phyloP scores from a whole-genome alignment of 2,888 invertebrate species.

The Dermolepida albohirtum region DNA sequence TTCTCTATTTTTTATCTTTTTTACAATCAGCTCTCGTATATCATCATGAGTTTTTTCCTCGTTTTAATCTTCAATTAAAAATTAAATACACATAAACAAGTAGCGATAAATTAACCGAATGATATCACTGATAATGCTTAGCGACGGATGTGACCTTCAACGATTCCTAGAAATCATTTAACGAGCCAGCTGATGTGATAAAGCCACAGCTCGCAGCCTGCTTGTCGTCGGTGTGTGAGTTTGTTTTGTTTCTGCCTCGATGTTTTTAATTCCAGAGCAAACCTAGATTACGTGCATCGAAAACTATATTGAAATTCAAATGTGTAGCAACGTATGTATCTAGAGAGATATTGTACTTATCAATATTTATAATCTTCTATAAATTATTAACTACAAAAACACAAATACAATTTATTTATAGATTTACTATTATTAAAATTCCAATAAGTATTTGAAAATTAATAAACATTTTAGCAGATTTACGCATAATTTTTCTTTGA shows the following conservation, averaged over 20 bases:
- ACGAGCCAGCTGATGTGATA: constrained; percentile 41
- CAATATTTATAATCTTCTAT: no score
- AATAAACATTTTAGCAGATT: no score
- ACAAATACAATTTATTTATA: no score
- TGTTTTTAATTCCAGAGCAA: constrained; percentile 15
- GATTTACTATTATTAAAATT: no score
- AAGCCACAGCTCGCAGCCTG: constrained; percentile 32
- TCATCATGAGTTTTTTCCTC: no score
- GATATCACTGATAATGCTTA: constrained; percentile 28
- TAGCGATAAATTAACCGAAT: constrained; percentile 30
- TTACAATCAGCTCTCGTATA: no score
- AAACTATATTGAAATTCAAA: constrained; percentile 20
- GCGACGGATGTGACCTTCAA: constrained; percentile 15
- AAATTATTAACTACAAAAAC: no score
- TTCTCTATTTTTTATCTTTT: no score
- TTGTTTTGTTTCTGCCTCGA: constrained; percentile 13
- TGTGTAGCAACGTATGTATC: not conserved
- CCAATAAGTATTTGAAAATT: no score
- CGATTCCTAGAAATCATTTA: constrained; percentile 28
- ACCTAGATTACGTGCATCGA: constrained; percentile 17
- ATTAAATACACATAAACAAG: not conserved
- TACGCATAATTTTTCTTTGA: no score
- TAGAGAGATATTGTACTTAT: no score
- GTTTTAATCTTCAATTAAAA: no score
- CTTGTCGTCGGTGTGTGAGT: constrained; percentile 34